phyloP scores from a whole-genome alignment of 2,797 vertebrate species.

The Vespertilio murinus region DNA sequence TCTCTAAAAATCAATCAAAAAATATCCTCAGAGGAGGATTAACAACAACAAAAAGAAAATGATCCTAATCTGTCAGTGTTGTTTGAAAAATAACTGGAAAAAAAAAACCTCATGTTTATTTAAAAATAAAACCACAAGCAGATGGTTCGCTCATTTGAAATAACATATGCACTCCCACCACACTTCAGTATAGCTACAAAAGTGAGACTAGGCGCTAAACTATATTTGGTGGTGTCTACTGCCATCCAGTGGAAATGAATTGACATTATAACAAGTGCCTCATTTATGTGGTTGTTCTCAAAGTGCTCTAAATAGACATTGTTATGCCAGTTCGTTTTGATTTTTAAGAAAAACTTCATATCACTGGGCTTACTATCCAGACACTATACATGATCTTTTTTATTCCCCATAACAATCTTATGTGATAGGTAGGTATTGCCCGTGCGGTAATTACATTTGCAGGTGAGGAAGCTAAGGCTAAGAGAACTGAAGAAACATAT shows the following conservation, averaged over 20 bases:
- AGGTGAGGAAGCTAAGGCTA: neutral
- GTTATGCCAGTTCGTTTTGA: neutral
- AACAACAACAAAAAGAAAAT: too few species aligned
- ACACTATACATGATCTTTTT: neutral
- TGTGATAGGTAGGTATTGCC: neutral
- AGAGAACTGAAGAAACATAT: neutral
- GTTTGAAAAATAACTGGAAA: too few species aligned
- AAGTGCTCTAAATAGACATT: neutral
- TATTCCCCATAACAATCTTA: neutral
- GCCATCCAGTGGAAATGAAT: constrained; percentile 46
- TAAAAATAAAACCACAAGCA: neutral
- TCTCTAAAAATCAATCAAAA: too few species aligned
- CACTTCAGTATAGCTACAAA: neutral
- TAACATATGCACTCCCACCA: neutral
- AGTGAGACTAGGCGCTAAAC: neutral
- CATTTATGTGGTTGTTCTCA: neutral
- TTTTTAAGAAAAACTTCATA: neutral
- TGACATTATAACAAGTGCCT: neutral
- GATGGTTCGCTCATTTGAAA: neutral
- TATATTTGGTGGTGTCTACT: constrained; percentile 12
- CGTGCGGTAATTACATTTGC: neutral
- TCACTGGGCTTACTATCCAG: neutral
- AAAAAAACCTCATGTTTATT: too few species aligned
- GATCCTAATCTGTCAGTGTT: too few species aligned
- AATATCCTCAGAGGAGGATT: too few species aligned